Evolutionary conservation across 1,140 invertebrate genomes (phyloP).

Genomic region (Achroia grisella): DNA sequence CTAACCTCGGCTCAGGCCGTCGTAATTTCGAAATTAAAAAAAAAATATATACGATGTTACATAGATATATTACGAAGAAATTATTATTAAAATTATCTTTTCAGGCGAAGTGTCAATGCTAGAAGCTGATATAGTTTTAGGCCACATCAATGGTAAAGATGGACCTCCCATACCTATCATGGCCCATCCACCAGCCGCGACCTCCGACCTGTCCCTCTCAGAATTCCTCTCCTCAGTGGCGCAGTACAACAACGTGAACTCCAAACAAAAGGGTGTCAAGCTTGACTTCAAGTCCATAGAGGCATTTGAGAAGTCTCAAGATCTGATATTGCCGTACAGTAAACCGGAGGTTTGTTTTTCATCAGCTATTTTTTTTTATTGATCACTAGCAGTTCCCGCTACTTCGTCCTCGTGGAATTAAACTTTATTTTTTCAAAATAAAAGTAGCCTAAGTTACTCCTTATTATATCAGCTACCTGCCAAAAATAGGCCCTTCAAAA

Average conservation of each 20-base stretch:
- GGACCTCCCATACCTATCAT: constrained; percentile 81
- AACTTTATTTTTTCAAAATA: too few relatives aligned
- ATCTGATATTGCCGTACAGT: constrained; percentile 58
- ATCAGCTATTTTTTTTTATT: too few relatives aligned
- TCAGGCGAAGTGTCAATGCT: constrained; percentile 84
- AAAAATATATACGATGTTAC: too few relatives aligned
- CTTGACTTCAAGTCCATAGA: constrained; percentile 91
- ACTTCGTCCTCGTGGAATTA: too few relatives aligned
- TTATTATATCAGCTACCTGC: too few relatives aligned
- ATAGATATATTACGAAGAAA: too few relatives aligned
- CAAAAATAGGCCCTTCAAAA: too few relatives aligned
- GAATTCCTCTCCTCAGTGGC: constrained; percentile 80
- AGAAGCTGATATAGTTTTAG: constrained; percentile 90
- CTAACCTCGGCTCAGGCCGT: too few relatives aligned
- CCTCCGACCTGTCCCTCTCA: constrained; percentile 84
- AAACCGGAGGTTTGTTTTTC: constrained; percentile 40
- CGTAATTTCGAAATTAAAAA: too few relatives aligned
- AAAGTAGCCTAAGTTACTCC: too few relatives aligned
- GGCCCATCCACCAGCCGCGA: constrained; percentile 85
- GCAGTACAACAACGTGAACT: constrained; percentile 60
- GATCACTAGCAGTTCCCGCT: too few relatives aligned
- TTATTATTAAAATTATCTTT: constrained; percentile 10
- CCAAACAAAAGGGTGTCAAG: constrained; percentile 81
- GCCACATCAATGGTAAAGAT: constrained; percentile 70
- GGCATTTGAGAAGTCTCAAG: constrained; percentile 80